Evolutionary conservation across 2,888 invertebrate genomes (phyloP).

Genomic region (Polyommatus iphigenia): DNA sequence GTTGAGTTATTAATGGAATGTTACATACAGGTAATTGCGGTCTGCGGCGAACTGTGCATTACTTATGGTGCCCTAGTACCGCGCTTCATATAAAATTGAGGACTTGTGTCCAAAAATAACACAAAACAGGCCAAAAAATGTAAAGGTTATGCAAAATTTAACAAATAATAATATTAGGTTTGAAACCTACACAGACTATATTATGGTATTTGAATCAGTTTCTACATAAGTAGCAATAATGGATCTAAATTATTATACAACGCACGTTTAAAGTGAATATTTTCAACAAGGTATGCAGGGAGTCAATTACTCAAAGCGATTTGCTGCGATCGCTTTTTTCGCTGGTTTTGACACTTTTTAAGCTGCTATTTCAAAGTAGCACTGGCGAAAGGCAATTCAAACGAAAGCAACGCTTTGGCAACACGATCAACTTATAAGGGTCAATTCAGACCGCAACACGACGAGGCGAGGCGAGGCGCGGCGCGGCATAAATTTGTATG

Average conservation of each 20-base stretch:
- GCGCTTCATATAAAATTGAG: not conserved
- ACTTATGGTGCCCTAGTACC: slow-evolving; percentile 3
- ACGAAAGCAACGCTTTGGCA: not conserved
- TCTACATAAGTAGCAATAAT: not conserved
- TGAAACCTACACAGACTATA: too few relatives aligned
- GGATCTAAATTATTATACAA: not conserved
- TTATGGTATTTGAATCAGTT: too few relatives aligned
- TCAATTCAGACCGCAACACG: too few relatives aligned
- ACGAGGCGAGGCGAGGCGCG: too few relatives aligned
- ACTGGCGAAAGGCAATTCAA: not conserved
- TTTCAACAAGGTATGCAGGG: not conserved
- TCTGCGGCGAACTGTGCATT: slow-evolving; percentile 3
- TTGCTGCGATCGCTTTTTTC: not conserved
- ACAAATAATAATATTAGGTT: too few relatives aligned
- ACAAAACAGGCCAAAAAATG: not conserved
- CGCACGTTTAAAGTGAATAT: not conserved
- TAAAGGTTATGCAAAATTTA: too few relatives aligned
- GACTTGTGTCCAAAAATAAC: not conserved
- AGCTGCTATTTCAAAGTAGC: not conserved
- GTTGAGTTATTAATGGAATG: slow-evolving; percentile 24
- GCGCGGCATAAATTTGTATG: too few relatives aligned
- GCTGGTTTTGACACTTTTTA: not conserved
- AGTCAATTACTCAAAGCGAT: not conserved
- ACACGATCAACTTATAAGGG: not conserved
- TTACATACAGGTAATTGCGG: slow-evolving; percentile 9